Evolutionary conservation across 2,888 invertebrate species (phyloP).

Genomic region (Malacosoma neustria): DNA sequence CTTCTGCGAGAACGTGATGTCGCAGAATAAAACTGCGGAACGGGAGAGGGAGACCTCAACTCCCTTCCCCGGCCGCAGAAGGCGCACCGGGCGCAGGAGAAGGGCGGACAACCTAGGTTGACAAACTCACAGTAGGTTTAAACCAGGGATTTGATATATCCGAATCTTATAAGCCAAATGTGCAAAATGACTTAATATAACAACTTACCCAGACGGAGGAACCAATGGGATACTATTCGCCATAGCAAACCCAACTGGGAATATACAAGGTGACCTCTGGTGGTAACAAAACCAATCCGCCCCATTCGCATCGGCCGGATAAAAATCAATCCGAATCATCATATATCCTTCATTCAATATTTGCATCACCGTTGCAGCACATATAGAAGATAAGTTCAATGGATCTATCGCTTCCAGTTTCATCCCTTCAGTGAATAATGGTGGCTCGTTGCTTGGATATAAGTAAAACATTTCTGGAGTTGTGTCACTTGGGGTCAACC

Average conservation of each 20-base stretch:
- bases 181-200: too few species aligned
- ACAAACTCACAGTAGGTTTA: too few species aligned
- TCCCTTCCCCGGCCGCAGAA: too few species aligned
- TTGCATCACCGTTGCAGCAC: constrained; percentile 96
- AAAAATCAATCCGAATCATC: constrained; percentile 96
- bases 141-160: too few species aligned
- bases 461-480: constrained; percentile 85
- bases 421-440: constrained; percentile 88
- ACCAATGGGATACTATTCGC: constrained; percentile 88
- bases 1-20: too few species aligned
- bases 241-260: constrained; percentile 95
- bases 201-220: constrained; percentile 82
- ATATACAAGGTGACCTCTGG: constrained; percentile 93
- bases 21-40: too few species aligned
- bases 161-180: too few species aligned
- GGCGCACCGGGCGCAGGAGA: too few species aligned
- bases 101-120: too few species aligned
- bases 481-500: constrained; percentile 84
- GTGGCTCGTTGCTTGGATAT: constrained; percentile 68
- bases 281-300: constrained; percentile 99
- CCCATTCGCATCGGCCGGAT: constrained; percentile 87
- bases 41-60: too few species aligned
- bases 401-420: constrained; percentile 99
- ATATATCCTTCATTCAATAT: constrained; percentile 94
- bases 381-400: constrained; percentile 93